Evolutionary conservation across 2,888 invertebrate genomes (phyloP), one percentile per base, ranked within the genome.

Genomic region (Noctua janthe): DNA sequence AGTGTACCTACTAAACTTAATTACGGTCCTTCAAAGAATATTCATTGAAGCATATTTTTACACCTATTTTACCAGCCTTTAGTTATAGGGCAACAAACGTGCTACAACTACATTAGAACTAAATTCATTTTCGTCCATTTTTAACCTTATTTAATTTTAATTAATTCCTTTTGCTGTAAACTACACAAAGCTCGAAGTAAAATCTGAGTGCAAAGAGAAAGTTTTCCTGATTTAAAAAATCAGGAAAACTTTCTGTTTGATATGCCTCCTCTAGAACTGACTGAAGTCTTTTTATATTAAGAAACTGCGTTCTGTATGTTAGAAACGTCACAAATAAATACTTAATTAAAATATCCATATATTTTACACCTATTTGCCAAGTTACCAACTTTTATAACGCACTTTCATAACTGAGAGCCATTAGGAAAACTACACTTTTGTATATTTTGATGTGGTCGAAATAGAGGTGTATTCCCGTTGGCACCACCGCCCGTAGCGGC

Each of bases 41-140:
- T 8, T 80, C 23, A 49, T 43, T 79, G 23, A 29, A 43, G 39
- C 66, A 20, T 72, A 39, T n/a, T 29, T 66, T 43, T 67, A 59
- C 17, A 71, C 54, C 49, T 4, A 11, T 51, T 51, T 54, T 54
- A 54, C 8, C 54, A 56, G 54, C 54, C 23, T 2, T 3, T 56
- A 23, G 8, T 8, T 56, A 56, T 23, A 56, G 0, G 54, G 2
- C 20, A 54, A 7, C 8, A 8, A 56, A 23, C 23, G 20, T 23
- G 23, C 54, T 23, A 23, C 8, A 54, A 54, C 20, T 20, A 8
- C 3, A 8, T 23, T 54, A 54, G 54, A 54, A 20, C 20, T 54
- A 20, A 54, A 54, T 2, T 54, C 0, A 54, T 23, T 54, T 54
- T 8, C 20, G 20, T 20, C 8, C 20, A 54, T 54, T 54, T 54